Evolutionary conservation across 2,113 vertebrate genomes (phyloP), one percentile per base, ranked within the genome.

Genomic region (Zonotrichia leucophrys): DNA sequence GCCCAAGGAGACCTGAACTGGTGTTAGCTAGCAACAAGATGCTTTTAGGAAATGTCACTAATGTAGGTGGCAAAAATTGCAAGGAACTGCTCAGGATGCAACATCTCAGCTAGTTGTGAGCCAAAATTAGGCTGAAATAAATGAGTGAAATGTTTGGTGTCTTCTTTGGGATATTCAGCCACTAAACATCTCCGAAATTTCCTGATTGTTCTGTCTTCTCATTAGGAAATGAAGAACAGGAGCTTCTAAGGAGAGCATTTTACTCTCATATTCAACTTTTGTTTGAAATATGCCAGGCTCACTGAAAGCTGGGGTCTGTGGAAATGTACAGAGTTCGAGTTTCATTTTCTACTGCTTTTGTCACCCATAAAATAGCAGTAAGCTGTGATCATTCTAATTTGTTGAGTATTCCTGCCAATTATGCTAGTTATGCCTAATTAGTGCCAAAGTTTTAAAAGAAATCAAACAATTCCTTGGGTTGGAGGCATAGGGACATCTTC

Each of bases 41-140:
- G 63, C 41, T 56, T 92, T 94, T 88, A 93, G 75, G 66, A 90
- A 77, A 88, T 67, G 82, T 76, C 82, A 59, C 68, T 77, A 91
- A 90, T 77, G 67, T 77, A 88, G 79, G 79, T 90, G 90, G 60
- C 0, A 0, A 90, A 96, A 97, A 88, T 70, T 67, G 68, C 39
- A 93, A 68, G 92, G 75, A 95, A 37, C 30, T 63, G 50, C 63
- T 90, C 70, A 91, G 82, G 21, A 52, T 81, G 64, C 79, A 86
- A 77, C 27, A 81, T 10, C 68, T 90, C 87, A 70, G 33, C 39
- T 90, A 86, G 42, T 60, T 77, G 46, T 74, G 47, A 94, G 50
- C 8, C 5, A 17, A 88, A 86, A 35, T 74, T 70, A 52, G 27
- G 35, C 60, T 93, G 69, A 82, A 93, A 94, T 63, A 93, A 93